Percentiles rank a stretch among this genome's conserved stretches.
Conservation (phyloP, 2,888 invertebrate species). For the Troides aeacus region DNA sequence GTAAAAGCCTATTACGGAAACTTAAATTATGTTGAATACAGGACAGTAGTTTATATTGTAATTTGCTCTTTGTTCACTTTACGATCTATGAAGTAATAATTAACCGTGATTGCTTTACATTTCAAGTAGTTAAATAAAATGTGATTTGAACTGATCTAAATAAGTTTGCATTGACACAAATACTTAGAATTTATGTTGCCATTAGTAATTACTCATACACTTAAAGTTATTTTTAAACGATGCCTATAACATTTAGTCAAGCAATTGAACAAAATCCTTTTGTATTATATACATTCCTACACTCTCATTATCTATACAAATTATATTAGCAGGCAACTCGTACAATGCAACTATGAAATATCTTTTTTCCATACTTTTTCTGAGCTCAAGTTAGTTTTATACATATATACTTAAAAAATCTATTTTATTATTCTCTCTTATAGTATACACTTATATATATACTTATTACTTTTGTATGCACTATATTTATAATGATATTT, state of each 20-base stretch:
- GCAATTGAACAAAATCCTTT: neutral
- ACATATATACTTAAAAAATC: too few species aligned
- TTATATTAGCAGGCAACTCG: too few species aligned
- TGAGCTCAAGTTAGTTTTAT: too few species aligned
- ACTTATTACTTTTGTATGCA: too few species aligned
- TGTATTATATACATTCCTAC: neutral
- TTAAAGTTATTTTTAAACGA: neutral
- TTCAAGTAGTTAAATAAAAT: slow-evolving; percentile 1
- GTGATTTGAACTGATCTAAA: slow-evolving; percentile 4
- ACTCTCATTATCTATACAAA: neutral
- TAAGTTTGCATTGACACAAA: slow-evolving; percentile 22
- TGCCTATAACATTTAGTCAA: neutral
- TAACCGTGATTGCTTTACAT: slow-evolving; percentile 3
- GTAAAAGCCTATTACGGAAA: too few species aligned
- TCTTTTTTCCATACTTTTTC: too few species aligned
- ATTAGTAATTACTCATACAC: neutral
- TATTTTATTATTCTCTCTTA: too few species aligned
- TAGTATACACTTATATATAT: too few species aligned
- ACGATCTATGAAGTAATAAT: slow-evolving; percentile 1
- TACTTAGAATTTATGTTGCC: slow-evolving; percentile 9
- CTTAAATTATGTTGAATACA: too few species aligned
- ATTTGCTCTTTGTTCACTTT: neutral
- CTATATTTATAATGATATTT: too few species aligned
- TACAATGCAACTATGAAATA: too few species aligned
- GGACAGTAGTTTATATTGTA: neutral